phyloP scores from a whole-genome alignment of 2,797 vertebrate species.

The Betta splendens region DNA sequence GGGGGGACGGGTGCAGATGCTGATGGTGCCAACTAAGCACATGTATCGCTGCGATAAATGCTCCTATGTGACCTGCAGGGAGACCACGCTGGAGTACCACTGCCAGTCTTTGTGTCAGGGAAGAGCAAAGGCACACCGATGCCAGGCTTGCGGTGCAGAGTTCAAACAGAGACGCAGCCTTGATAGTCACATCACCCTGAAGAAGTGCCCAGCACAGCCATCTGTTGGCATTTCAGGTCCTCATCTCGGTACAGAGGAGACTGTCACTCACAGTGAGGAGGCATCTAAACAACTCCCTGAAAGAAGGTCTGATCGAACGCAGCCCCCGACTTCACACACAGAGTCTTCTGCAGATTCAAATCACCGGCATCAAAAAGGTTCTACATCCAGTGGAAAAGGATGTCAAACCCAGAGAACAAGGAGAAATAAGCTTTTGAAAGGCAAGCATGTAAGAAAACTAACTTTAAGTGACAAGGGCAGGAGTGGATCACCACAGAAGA shows the following conservation, averaged over 20 bases:
- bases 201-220: constrained; percentile 82
- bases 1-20: constrained; percentile 93
- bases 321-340: constrained; percentile 1
- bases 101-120: constrained; percentile 78
- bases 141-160: constrained; percentile 84
- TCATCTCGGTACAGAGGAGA: not conserved
- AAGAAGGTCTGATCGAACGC: constrained; percentile 1
- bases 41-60: constrained; percentile 85
- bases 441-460: constrained; percentile 2
- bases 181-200: constrained; percentile 86
- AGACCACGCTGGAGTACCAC: constrained; percentile 84
- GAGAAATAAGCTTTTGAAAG: not conserved
- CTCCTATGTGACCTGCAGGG: constrained; percentile 84
- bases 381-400: not conserved
- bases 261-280: not conserved
- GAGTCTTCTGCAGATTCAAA: constrained; percentile 9
- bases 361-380: no score
- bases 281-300: constrained; percentile 18
- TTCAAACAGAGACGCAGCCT: constrained; percentile 93
- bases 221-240: constrained; percentile 31
- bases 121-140: constrained; percentile 76
- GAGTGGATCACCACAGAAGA: not conserved
- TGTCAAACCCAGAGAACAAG: constrained; percentile 4
- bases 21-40: constrained; percentile 84
- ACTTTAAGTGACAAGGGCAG: constrained; percentile 1